These are phyloP conservation scores for Sitta carolinensis DNA, from an alignment of 2,797 vertebrate genomes.

Conservation along the genomic window DNA sequence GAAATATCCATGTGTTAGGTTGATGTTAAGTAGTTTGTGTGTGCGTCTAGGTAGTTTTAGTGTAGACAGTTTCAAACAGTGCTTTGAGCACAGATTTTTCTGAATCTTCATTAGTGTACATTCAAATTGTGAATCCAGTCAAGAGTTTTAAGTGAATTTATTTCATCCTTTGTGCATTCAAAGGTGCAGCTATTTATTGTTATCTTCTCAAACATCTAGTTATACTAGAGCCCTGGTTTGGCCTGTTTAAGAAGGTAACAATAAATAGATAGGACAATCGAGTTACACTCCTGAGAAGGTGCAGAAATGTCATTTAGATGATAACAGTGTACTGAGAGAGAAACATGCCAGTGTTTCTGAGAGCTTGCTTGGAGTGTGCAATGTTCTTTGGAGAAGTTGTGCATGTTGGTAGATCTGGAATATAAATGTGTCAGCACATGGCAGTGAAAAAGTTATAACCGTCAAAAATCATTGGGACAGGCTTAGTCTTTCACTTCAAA, in stretches of 20 bases:
- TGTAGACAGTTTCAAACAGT: neutral
- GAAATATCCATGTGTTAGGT: neutral
- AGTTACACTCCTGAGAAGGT: neutral
- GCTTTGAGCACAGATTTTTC: neutral
- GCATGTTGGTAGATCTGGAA: neutral
- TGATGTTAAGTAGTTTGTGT: neutral
- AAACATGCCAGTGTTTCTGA: neutral
- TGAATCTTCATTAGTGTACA: neutral
- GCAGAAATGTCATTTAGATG: neutral
- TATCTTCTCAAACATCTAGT: neutral
- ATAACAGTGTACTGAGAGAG: neutral
- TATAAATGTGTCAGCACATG: neutral
- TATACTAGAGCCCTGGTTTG: neutral
- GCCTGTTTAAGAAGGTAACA: no score
- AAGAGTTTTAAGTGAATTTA: neutral
- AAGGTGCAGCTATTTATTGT: neutral
- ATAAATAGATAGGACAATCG: no score
- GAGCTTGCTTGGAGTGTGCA: neutral
- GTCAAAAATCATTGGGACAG: neutral
- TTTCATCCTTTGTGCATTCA: neutral
- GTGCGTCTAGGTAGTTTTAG: neutral
- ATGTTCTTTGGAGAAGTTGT: fast-evolving
- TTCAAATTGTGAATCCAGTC: neutral
- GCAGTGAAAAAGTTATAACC: neutral
- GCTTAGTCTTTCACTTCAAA: neutral